Conservation (phyloP, 2,797 vertebrate genomes). For the Lepidocolaptes lacrymiger region DNA sequence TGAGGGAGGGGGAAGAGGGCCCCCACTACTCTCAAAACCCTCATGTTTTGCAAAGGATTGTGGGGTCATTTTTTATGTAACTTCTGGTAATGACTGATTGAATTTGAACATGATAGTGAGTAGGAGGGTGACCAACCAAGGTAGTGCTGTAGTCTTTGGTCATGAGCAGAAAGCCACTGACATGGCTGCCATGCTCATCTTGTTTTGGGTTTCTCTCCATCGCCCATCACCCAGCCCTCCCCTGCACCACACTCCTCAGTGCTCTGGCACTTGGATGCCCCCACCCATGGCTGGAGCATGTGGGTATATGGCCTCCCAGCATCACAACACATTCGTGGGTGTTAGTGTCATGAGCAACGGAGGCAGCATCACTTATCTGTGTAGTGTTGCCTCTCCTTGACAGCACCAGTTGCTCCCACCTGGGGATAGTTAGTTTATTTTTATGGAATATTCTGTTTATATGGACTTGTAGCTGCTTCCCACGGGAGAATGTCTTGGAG, state of each 20-base stretch:
- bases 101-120: neutral
- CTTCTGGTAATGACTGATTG: neutral
- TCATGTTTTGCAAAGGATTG: neutral
- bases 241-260: rapidly evolving
- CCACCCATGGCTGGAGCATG: neutral
- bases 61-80: neutral
- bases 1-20: neutral
- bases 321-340: neutral
- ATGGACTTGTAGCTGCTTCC: neutral
- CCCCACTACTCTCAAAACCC: neutral
- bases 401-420: neutral
- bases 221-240: neutral
- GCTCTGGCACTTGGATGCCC: neutral
- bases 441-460: neutral
- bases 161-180: neutral
- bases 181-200: neutral
- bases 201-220: neutral
- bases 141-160: neutral
- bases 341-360: neutral
- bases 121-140: neutral
- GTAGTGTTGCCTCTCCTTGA: neutral
- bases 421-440: neutral
- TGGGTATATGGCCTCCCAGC: neutral
- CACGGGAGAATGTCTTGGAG: slow-evolving; percentile 18
- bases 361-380: neutral